phyloP scores from a whole-genome alignment of 1,140 invertebrate genomes.

The Tetraneura akinire region DNA sequence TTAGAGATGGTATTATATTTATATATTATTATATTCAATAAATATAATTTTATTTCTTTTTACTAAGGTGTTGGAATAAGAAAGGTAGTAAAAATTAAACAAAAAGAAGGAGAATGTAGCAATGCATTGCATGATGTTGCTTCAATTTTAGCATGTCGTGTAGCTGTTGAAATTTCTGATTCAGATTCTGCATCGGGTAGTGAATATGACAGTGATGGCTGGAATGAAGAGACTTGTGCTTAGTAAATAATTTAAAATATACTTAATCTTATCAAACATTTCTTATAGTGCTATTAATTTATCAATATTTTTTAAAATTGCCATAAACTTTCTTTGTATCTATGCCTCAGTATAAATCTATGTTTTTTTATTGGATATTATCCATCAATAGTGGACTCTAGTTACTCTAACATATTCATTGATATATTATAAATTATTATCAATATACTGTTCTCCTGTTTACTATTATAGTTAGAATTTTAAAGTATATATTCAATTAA shows the following conservation, averaged over 20 bases:
- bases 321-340: neutral
- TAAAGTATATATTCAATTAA: neutral
- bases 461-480: neutral
- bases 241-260: slow-evolving; percentile 35
- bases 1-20: slow-evolving; percentile 76
- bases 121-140: slow-evolving; percentile 89
- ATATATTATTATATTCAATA: slow-evolving; percentile 1
- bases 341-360: neutral
- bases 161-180: slow-evolving; percentile 91
- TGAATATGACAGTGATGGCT: slow-evolving; percentile 72
- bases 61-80: slow-evolving; percentile 80
- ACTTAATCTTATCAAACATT: slow-evolving; percentile 21
- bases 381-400: too few species aligned
- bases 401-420: neutral
- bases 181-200: slow-evolving; percentile 87
- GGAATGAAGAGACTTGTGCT: slow-evolving; percentile 65
- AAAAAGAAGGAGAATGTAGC: slow-evolving; percentile 73
- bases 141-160: slow-evolving; percentile 87
- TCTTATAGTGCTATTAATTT: slow-evolving; percentile 24
- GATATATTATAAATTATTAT: neutral
- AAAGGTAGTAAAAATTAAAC: slow-evolving; percentile 87
- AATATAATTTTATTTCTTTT: slow-evolving; percentile 24
- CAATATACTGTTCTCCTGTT: neutral
- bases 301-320: slow-evolving; percentile 7
- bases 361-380: neutral